Conservation (phyloP, 92 coral and sea anemone genomes). For the Actinernus sp. region DNA sequence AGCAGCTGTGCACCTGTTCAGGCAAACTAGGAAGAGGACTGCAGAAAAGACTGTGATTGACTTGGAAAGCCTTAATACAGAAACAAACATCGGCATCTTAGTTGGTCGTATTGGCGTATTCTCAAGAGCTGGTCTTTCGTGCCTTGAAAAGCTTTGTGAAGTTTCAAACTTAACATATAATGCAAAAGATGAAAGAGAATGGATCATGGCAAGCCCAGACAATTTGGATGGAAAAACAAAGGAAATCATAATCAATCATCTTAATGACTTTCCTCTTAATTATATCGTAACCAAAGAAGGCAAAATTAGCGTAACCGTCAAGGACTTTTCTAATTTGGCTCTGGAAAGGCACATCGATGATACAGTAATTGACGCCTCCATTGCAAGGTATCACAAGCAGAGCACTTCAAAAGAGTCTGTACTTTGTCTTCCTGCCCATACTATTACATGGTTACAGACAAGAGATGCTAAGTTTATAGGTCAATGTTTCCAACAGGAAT, state of each 20-base stretch:
- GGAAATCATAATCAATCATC: not conserved
- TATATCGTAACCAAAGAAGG: conserved; percentile 3
- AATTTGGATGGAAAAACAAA: not conserved
- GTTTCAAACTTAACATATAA: too few species aligned
- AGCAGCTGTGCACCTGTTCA: not conserved
- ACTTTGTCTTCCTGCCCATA: conserved; percentile 33
- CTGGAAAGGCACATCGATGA: too few species aligned
- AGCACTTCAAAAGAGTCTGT: not conserved
- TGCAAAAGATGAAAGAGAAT: not conserved
- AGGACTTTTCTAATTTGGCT: too few species aligned
- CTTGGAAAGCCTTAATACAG: not conserved
- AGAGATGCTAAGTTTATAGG: conserved; percentile 8
- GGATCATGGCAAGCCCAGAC: not conserved
- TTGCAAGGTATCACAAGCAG: not conserved
- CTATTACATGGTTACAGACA: too few species aligned
- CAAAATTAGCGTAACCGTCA: not conserved
- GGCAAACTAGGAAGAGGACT: not conserved
- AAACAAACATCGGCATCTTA: not conserved
- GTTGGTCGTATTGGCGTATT: conserved; percentile 6
- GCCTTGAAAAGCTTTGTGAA: too few species aligned
- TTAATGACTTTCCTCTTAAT: not conserved
- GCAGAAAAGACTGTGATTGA: not conserved
- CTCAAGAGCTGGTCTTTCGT: too few species aligned
- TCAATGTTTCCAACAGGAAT: conserved; percentile 12
- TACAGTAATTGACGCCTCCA: conserved; percentile 1